Conservation (phyloP, 1,140 invertebrate species). For the Lysiphlebus fabarum region DNA sequence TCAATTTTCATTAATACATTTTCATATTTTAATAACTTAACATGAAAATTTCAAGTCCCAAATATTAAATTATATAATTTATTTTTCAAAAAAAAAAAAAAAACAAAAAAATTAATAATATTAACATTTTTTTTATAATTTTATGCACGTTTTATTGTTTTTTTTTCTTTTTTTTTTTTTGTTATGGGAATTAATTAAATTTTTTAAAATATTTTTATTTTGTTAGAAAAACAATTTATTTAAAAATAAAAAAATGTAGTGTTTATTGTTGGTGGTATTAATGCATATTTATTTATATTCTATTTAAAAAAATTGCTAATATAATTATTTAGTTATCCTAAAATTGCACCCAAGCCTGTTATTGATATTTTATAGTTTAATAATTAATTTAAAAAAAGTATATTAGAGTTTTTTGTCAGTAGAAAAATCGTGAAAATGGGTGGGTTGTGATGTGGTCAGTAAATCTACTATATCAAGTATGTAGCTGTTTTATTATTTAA, state of each 20-base stretch:
- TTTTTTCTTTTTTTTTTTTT: background rate
- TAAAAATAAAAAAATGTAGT: constrained; percentile 28
- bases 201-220: constrained; percentile 30
- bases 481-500: too few species aligned
- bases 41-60: background rate
- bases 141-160: too few species aligned
- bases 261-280: constrained; percentile 40
- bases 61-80: background rate
- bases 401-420: constrained; percentile 22
- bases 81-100: too few species aligned
- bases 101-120: background rate
- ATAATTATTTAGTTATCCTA: too few species aligned
- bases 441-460: background rate
- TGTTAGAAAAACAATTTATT: constrained; percentile 57
- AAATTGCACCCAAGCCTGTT: too few species aligned
- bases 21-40: constrained; percentile 5
- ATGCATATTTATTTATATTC: constrained; percentile 16
- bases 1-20: constrained; percentile 12
- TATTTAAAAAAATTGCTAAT: too few species aligned
- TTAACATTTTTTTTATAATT: background rate
- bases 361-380: too few species aligned
- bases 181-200: constrained; percentile 6
- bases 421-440: constrained; percentile 8
- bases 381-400: background rate
- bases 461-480: too few species aligned